Base-by-base conservation (phyloP, 2,113 vertebrate genomes). In the Lathamus discolor region DNA sequence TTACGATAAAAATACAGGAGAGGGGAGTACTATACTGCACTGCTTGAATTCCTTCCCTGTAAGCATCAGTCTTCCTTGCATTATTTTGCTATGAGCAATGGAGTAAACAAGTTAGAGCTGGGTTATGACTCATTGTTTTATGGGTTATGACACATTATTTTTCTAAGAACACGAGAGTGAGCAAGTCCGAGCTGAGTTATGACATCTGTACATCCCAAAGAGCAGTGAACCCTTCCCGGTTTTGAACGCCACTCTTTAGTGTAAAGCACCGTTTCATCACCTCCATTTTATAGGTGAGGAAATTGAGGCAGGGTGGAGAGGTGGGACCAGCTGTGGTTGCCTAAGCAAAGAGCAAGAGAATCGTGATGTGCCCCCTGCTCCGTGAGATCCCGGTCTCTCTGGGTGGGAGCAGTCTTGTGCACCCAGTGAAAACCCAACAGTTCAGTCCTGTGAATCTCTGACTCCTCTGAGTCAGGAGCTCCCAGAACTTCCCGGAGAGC, bases 91-190 rank as follows among this genome's bases (percentile, higher is more conserved):
- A 8, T 82, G 79, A 93, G 76, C 92, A 72, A 0, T 48, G 83
- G 41, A 84, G 83, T 80, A 92, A 92, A 89, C 93, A 83, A 92
- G 90, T 84, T 9, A 4, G 90, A 96, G 83, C 86, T 81, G 86
- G 72, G 55, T 43, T 80, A 8, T 96, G 95, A 95, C 66, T 95
- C 93, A 87, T 16, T 51, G 57, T 44, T 96, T 86, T 68, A 68
- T 44, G 91, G 64, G 33, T 68, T 91, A 55, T 76, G 86, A 87
- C 89, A 78, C 95, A 72, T 84, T 28, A 82, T 62, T 92, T 88
- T 76, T 89, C 62, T 41, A 2, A 10, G 62, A 92, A 76, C 69
- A 52, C 44, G 22, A 72, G 29, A 86, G 64, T 3, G 80, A 86
- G n/a, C 39, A 14, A 90, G 61, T 57, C 76, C 43, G 94, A 90